These are phyloP conservation scores for Scaptomyza cyrtandrae DNA, from an alignment of 2,888 invertebrate genomes.

Conservation along the genomic window DNA sequence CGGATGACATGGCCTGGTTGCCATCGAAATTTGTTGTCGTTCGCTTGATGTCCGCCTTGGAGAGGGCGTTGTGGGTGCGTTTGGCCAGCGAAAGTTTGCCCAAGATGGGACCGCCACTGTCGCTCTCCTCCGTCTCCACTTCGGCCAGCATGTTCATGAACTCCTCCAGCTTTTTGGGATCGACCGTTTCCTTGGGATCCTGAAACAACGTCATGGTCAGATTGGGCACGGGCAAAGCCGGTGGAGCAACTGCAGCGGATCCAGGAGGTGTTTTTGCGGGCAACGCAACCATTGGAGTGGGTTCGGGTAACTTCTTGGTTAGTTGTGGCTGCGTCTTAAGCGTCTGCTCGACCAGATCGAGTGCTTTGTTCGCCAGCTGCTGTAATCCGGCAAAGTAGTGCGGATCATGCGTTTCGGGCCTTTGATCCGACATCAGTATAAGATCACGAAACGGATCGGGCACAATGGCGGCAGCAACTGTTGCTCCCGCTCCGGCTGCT, in stretches of 20 bases:
- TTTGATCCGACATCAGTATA: constrained; percentile 86
- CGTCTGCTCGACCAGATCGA: constrained; percentile 86
- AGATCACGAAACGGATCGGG: constrained; percentile 88
- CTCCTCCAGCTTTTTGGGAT: constrained; percentile 83
- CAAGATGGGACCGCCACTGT: constrained; percentile 87
- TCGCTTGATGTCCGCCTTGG: constrained; percentile 75
- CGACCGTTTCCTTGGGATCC: constrained; percentile 83
- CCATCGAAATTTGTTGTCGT: constrained; percentile 53
- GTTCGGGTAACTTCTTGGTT: constrained; percentile 16
- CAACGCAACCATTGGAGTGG: neutral
- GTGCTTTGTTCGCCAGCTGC: constrained; percentile 87
- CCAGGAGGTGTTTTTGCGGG: constrained; percentile 1
- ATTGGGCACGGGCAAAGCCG: constrained; percentile 55
- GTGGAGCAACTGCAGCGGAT: constrained; percentile 1
- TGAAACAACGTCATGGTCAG: constrained; percentile 79
- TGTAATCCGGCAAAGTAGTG: constrained; percentile 85
- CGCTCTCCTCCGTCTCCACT: constrained; percentile 84
- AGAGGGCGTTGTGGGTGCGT: constrained; percentile 88
- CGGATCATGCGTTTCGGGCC: constrained; percentile 76
- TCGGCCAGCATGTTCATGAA: constrained; percentile 84
- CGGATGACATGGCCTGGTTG: constrained; percentile 62
- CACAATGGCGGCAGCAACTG: constrained; percentile 1
- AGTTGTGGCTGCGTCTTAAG: constrained; percentile 67
- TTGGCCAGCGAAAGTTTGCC: constrained; percentile 88
- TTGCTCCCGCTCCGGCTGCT: constrained; percentile 1